Conservation (phyloP, 2,888 invertebrate genomes). For the Diarsia dahlii region DNA sequence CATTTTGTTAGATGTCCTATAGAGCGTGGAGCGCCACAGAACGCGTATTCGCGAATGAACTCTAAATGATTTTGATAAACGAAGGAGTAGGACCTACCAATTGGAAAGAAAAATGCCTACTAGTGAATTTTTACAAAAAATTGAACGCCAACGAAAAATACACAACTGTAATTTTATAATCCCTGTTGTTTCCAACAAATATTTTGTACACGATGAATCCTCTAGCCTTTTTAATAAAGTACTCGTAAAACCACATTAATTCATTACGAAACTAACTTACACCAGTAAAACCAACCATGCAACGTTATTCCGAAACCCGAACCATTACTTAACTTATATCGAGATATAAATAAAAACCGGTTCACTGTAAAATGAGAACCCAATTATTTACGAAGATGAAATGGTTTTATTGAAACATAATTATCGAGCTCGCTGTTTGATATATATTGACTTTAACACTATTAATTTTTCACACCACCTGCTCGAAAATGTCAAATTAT, state of each 20-base stretch:
- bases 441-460: slow-evolving; percentile 38
- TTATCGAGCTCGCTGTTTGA: slow-evolving; percentile 23
- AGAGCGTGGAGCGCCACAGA: no score
- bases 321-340: slow-evolving; percentile 18
- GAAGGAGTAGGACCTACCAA: background rate
- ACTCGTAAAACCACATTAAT: slow-evolving; percentile 14
- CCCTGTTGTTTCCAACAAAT: no score
- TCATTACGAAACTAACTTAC: background rate
- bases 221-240: background rate
- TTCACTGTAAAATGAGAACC: slow-evolving; percentile 33
- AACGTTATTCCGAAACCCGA: slow-evolving; percentile 20
- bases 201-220: background rate
- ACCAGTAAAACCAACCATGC: background rate
- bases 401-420: slow-evolving; percentile 39
- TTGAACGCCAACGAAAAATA: no score
- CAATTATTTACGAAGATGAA: slow-evolving; percentile 46
- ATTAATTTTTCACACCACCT: slow-evolving; percentile 23
- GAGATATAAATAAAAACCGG: slow-evolving; percentile 41
- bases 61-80: background rate
- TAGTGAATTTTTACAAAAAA: background rate
- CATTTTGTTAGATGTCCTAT: no score
- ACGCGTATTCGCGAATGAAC: no score
- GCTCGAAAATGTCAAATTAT: no score
- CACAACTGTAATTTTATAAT: no score
- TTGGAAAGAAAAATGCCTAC: background rate